Percentiles rank a stretch among this genome's conserved stretches.
Evolutionary conservation across 2,797 vertebrate species (phyloP).

Genomic region (Argentina silus): DNA sequence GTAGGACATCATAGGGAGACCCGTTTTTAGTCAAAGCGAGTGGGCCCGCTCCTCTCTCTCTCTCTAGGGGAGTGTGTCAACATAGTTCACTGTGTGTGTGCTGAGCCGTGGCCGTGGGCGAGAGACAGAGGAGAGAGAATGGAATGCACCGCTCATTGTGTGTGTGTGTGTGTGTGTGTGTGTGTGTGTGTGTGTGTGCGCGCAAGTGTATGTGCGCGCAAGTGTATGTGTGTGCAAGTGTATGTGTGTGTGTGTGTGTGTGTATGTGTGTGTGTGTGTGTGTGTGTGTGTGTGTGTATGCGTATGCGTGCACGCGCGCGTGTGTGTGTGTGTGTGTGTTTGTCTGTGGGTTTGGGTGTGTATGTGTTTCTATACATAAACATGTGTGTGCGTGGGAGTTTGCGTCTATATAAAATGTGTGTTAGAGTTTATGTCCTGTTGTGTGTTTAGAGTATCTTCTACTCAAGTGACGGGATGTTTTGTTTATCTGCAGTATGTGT

Average conservation of each 20-base stretch:
- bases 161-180: conserved; percentile 10
- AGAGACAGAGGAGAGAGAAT: conserved; percentile 16
- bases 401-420: neutral
- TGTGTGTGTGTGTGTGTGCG: conserved; percentile 14
- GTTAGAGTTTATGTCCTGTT: neutral
- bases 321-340: conserved; percentile 8
- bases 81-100: neutral
- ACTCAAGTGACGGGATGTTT: neutral
- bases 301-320: neutral
- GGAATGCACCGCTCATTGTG: conserved; percentile 10
- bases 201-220: conserved; percentile 1
- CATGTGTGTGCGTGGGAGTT: conserved; percentile 6
- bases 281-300: conserved; percentile 14
- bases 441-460: neutral
- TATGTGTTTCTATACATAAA: neutral
- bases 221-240: conserved; percentile 1
- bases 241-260: conserved; percentile 20
- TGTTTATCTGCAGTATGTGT: neutral
- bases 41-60: too few species aligned
- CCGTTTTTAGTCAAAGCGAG: too few species aligned
- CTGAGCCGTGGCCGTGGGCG: neutral
- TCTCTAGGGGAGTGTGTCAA: neutral
- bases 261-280: conserved; percentile 14
- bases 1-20: too few species aligned
- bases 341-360: neutral